Evolutionary conservation across 2,113 vertebrate species (phyloP), one percentile per base, ranked within the genome.

Genomic region (Rhinoderma darwinii): DNA sequence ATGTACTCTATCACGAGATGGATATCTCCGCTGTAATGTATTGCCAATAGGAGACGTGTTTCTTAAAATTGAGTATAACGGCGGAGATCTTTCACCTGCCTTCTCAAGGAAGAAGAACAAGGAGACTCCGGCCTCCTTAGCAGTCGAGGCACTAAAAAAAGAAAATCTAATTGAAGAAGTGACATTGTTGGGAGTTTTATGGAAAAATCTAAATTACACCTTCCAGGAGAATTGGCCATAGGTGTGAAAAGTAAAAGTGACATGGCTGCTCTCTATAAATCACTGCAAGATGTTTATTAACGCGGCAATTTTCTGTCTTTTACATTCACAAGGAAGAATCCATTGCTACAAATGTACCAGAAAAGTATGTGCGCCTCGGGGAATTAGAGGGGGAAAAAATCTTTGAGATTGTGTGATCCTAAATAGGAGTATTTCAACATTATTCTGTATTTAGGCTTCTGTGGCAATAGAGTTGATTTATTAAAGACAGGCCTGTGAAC

Each of bases 201-300:
- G 86, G 89, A 89, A 89, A 91, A 88, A 89, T 91, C 89, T 88
- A 91, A 93, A 92, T 93, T 86, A 91, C 89, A 88, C 39, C 84
- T 88, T 68, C 89, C 92, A 94, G 93, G 92, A 76, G 92, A 92
- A 91, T 92, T 91, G 92, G 92, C 93, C 91, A 92, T 94, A 95
- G 94, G 93, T 95, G 93, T 95, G 94, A 95, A 95, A 93, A 94
- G 81, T 92, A 92, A 91, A 89, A 89, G 90, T 93, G 92, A 94
- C 93, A 93, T 92, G 92, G 91, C 88, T 11, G 88, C 91, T 92
- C 92, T 92, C 91, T 90, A 95, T 95, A 95, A 95, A 95, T 96
- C 94, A 93, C 92, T 91, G 92, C 93, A 94, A 93, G 94, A 93
- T 95, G 93, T 94, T 96, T 96, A 95, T 95, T 94, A 95, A 94